A percentile compares a stretch with the other conserved stretches of the same genome.
These are phyloP conservation scores for Notothenia rossii DNA, from an alignment of 2,113 vertebrate species.

Conservation along the genomic window DNA sequence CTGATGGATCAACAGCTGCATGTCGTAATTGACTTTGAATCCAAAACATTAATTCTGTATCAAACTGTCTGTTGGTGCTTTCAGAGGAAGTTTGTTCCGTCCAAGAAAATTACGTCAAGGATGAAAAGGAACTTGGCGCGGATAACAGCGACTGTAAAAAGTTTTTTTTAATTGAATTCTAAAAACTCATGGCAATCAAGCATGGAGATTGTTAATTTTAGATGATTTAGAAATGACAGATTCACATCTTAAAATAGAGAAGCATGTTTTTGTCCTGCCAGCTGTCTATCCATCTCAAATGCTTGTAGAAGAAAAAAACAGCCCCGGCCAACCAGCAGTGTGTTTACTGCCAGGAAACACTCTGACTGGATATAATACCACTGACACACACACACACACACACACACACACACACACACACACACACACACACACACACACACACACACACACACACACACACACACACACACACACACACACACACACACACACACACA, in stretches of 20 bases:
- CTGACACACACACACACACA: conserved; percentile 1
- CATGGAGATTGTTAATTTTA: conserved; percentile 12
- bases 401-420: neutral
- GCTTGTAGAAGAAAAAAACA: neutral
- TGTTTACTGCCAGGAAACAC: conserved; percentile 28
- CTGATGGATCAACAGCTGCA: conserved; percentile 28
- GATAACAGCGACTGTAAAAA: conserved; percentile 10
- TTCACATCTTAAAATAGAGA: conserved; percentile 33
- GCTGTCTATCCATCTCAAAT: conserved; percentile 34
- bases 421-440: conserved; percentile 2
- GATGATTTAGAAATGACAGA: conserved; percentile 12
- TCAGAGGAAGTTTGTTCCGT: conserved; percentile 36
- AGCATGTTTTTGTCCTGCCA: conserved; percentile 23
- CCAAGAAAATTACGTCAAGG: neutral
- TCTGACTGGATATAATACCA: conserved; percentile 13
- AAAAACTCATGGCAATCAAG: neutral
- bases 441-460: neutral
- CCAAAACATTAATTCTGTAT: neutral
- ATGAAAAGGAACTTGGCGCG: conserved; percentile 6
- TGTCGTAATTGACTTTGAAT: neutral
- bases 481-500: neutral
- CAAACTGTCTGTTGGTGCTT: neutral
- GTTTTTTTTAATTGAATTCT: neutral
- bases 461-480: neutral
- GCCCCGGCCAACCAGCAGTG: neutral